Base-by-base conservation (phyloP, 2,888 invertebrate species). In the Agonopterix heracliana region DNA sequence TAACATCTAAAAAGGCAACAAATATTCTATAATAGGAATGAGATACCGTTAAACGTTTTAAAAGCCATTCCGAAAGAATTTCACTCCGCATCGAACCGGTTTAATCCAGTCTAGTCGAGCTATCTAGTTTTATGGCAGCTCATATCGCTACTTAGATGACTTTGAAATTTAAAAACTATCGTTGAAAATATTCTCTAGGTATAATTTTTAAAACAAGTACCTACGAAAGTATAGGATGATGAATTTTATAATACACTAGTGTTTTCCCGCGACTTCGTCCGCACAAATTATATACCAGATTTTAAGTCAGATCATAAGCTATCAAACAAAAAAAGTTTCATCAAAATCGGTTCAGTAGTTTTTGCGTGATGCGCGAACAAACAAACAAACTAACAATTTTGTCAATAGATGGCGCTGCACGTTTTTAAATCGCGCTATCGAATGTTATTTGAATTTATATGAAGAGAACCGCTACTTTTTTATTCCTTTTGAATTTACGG, bases 71-170 rank as follows among this genome's bases (percentile, higher is more conserved):
- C 36, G 45, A 34, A 45, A 45, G 45, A 12, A 34, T 26, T 45
- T 34, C 34, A 12, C 34, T 34, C 41, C 41, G 13, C 41, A 12
- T 41, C n/a, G 41, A 10, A 11, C 43, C 43, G 10, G 14, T 26
- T 38, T 26, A 17, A 34, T 40, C 48, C 44, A 44, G 44, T 44
- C 44, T 48, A 48, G 44, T 48, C 48, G 50, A 42, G 45, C 41
- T 49, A 49, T 49, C 49, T 46, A 49, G 34, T 41, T 40, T 46
- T 46, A 50, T 46, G 12, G 40, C 50, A 12, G 38, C 9, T 46
- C 42, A 12, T n/a, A 38, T 36, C 36, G 9, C 36, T 10, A 36
- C 9, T 36, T 10, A 10, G 10, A 10, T 36, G 36, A 36, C n/a
- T 9, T 9, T 4, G 38, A 38, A 38, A 38, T 38, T 38, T 38